These are phyloP conservation scores for Tenthredo distinguenda DNA, from an alignment of 2,888 invertebrate genomes.

Conservation along the genomic window DNA sequence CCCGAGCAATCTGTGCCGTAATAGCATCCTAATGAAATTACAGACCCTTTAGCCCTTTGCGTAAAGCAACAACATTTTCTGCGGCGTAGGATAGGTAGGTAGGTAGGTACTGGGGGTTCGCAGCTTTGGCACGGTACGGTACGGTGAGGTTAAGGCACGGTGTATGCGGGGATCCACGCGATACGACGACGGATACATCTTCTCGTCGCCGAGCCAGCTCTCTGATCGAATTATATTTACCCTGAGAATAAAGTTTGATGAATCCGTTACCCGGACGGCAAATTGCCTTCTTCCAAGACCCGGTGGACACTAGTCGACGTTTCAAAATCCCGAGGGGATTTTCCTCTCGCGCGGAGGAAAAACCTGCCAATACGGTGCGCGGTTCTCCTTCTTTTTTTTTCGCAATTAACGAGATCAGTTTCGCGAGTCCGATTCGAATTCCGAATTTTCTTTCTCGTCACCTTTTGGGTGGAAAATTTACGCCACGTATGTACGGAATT, in stretches of 20 bases:
- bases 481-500: background rate
- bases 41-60: constrained; percentile 58
- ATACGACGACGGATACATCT: background rate
- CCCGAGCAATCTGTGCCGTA: constrained; percentile 65
- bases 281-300: constrained; percentile 57
- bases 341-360: background rate
- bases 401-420: background rate
- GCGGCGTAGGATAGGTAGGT: constrained; percentile 7
- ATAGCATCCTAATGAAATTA: constrained; percentile 65
- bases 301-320: constrained; percentile 9
- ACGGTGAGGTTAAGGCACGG: background rate
- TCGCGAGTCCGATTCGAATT: too few relatives aligned
- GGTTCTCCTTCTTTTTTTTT: background rate
- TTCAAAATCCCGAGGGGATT: background rate
- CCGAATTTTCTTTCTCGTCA: too few relatives aligned
- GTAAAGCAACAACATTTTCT: constrained; percentile 52
- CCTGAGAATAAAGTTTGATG: constrained; percentile 63
- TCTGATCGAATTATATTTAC: constrained; percentile 59
- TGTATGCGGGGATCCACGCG: background rate
- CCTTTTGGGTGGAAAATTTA: background rate
- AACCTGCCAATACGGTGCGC: background rate
- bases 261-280: constrained; percentile 59
- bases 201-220: background rate
- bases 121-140: background rate
- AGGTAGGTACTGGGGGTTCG: background rate